phyloP scores from a whole-genome alignment of 2,888 invertebrate species.

The Isoperla grammatica region DNA sequence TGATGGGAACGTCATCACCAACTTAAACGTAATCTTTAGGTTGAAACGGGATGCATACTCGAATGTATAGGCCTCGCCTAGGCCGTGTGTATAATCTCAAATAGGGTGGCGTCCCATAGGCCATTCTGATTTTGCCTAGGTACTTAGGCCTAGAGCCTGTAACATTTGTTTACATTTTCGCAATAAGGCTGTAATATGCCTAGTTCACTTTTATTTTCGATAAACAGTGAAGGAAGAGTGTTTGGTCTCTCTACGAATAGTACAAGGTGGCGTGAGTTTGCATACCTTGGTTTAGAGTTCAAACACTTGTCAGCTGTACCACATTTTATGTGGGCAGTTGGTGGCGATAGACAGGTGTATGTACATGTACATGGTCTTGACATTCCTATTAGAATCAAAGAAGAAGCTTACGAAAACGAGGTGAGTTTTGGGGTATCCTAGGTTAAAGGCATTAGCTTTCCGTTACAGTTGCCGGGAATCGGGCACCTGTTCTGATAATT shows the following conservation, averaged over 20 bases:
- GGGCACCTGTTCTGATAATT: no score
- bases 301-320: slow-evolving; percentile 82
- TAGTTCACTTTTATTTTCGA: slow-evolving; percentile 71
- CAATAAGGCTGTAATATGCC: slow-evolving; percentile 49
- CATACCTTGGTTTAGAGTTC: slow-evolving; percentile 80
- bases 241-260: slow-evolving; percentile 76
- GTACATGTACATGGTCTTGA: slow-evolving; percentile 85
- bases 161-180: no score
- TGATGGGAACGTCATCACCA: no score
- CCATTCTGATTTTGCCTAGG: no score
- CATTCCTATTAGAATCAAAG: slow-evolving; percentile 83
- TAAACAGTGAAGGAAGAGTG: slow-evolving; percentile 83
- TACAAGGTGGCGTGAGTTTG: slow-evolving; percentile 79
- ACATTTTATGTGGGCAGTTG: slow-evolving; percentile 87
- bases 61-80: no score
- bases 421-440: slow-evolving; percentile 43
- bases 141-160: no score
- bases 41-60: no score
- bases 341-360: slow-evolving; percentile 88
- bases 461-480: neutral
- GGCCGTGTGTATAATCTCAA: no score
- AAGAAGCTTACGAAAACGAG: slow-evolving; percentile 90
- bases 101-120: no score
- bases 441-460: no score
- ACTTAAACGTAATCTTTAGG: no score